Evolutionary conservation across 2,113 vertebrate genomes (phyloP), one percentile per base, ranked within the genome.

Genomic region (Perccottus glenii): DNA sequence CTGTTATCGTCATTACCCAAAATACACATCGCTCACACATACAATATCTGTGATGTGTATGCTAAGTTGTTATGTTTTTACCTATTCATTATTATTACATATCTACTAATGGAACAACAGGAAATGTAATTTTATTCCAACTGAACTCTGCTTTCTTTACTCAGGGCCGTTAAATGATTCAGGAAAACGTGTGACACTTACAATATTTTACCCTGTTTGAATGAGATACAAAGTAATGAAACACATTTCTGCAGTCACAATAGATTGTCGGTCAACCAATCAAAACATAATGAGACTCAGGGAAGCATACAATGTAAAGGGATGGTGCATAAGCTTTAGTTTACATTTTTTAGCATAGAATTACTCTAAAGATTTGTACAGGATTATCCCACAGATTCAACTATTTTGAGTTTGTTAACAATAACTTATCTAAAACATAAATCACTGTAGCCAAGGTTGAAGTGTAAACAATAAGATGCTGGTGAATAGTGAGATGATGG

Each of bases 191-290:
- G 36, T 69, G 36, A 70, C 66, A 74, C 15, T 9, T 50, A 46
- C 6, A 65, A 43, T 44, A 72, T 63, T 16, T 60, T 59, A 79
- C 76, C 81, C 71, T 80, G 69, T 81, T 68, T 33, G 33, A 35
- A 12, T 63, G 52, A 65, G 50, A 44, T 65, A 68, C 68, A 56
- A 55, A 65, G 67, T 56, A 32, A 52, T 8, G 36, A 57, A 51
- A 73, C 46, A 75, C 8, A 60, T 44, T 64, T 44, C 33, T 10
- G 16, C 19, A 63, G 33, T 56, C 50, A 78, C 32, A 55, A 47
- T 6, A 71, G 81, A 86, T 75, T 81, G 79, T 80, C 79, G 46
- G 47, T 70, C 33, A 35, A 74, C 60, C 35, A 46, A 46, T 62
- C 19, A 52, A 52, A n/a, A 60, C 14, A n/a, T 2, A 47, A 19